Percentiles rank a stretch among this genome's conserved stretches.
Conservation (phyloP, 2,888 invertebrate species). For the Ennomos fuscantarius region DNA sequence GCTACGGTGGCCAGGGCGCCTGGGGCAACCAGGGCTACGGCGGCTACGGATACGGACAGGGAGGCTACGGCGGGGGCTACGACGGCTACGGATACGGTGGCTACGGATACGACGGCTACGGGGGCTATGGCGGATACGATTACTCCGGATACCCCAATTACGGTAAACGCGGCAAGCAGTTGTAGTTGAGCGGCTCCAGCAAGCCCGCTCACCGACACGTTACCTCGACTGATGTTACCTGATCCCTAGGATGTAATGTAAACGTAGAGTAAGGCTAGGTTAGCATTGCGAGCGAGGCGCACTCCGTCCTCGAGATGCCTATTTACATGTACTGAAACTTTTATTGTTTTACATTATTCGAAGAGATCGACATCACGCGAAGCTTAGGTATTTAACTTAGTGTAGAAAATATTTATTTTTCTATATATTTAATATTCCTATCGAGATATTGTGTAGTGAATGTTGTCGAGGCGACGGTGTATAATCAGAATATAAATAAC, state of each 20-base stretch:
- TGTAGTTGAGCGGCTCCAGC: conserved; percentile 70
- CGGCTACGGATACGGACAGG: conserved; percentile 89
- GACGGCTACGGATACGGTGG: conserved; percentile 90
- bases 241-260: conserved; percentile 80
- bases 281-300: conserved; percentile 74
- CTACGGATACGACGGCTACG: conserved; percentile 91
- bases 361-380: conserved; percentile 81
- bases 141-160: conserved; percentile 93
- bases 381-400: conserved; percentile 83
- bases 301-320: conserved; percentile 81
- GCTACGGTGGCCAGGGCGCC: conserved; percentile 87
- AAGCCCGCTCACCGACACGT: conserved; percentile 81
- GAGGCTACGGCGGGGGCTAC: conserved; percentile 89
- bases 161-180: conserved; percentile 88
- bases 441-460: conserved; percentile 85
- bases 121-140: conserved; percentile 92
- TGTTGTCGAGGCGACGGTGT: conserved; percentile 80
- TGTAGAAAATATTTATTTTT: conserved; percentile 86
- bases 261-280: conserved; percentile 76
- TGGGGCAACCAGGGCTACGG: conserved; percentile 88
- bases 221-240: conserved; percentile 85
- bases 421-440: conserved; percentile 76
- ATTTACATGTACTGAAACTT: conserved; percentile 72
- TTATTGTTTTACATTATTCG: conserved; percentile 63
- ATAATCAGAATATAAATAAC: conserved; percentile 53